Evolutionary conservation across 2,113 vertebrate species (phyloP), one percentile per base, ranked within the genome.

Genomic region (Oplegnathus fasciatus): DNA sequence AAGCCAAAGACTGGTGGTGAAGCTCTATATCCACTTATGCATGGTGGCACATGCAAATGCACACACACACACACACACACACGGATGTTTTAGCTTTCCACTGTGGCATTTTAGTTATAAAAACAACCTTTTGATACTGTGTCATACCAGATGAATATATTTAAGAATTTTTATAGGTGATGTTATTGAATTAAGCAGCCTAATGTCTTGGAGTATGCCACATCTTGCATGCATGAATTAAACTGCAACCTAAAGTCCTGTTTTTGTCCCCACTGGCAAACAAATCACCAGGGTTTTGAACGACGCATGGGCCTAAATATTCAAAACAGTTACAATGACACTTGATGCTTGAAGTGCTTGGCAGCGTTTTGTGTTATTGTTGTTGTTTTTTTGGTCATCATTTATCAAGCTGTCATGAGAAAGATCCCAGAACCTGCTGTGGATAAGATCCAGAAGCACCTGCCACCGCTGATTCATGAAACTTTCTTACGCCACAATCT

Each of bases 81-180:
- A 66, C n/a, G n/a, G n/a, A n/a, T n/a, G 75, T 66, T 78, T 48
- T 14, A 9, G 22, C 30, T 73, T 76, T 68, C 73, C 18, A 46
- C 55, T 7, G 14, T 86, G 80, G 48, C 85, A 77, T 89, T 92
- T 88, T 30, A 64, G 34, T 37, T 40, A 26, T n/a, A 42, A 83
- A 90, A 77, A 82, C 73, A 86, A 81, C 74, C 64, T 84, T 88
- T 83, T 37, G 6, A 0, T 61, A 60, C 50, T 5, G 20, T 50
- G 69, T 58, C 57, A 30, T 2, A 54, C 2, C 20, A 7, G 8
- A 75, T 60, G 13, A 80, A 79, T 66, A 37, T 20, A 34, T 65
- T 72, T 6, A 24, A 9, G n/a, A 28, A 2, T 30, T 62, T 79
- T 64, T 26, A 44, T 9, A 22, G n/a, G 10, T 62, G 66, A 86